phyloP scores from a whole-genome alignment of 2,797 vertebrate genomes.

The Artibeus jamaicensis region DNA sequence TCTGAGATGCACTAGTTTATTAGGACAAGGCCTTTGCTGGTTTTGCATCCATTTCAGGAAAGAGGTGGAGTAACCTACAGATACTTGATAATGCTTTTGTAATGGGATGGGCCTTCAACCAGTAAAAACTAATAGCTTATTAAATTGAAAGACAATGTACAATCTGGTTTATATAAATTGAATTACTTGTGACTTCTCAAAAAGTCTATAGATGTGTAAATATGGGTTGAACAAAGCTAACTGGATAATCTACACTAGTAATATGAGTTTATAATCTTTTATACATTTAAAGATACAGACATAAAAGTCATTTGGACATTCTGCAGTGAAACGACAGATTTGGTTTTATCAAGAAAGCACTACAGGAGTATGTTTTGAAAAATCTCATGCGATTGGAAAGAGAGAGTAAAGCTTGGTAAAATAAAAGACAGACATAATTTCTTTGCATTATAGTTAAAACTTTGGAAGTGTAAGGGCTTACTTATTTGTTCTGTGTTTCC shows the following conservation, averaged over 20 bases:
- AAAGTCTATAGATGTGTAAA: constrained; percentile 18
- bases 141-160: constrained; percentile 28
- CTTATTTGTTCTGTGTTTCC: not conserved
- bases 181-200: constrained; percentile 22
- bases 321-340: constrained; percentile 17
- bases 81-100: not conserved
- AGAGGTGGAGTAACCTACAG: not conserved
- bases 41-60: constrained; percentile 9
- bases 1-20: not conserved
- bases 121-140: not conserved
- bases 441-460: not conserved
- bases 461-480: constrained; percentile 17
- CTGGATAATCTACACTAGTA: not conserved
- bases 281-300: not conserved
- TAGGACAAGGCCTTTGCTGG: not conserved
- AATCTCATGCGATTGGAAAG: not conserved
- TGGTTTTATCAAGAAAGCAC: constrained; percentile 23
- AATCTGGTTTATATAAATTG: constrained; percentile 3
- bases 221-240: not conserved
- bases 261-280: not conserved
- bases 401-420: not conserved
- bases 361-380: not conserved
- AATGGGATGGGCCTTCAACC: not conserved
- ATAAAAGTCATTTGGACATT: constrained; percentile 8
- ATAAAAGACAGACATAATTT: not conserved